Conservation (phyloP, 2,888 invertebrate genomes). For the Drosophila monieri region DNA sequence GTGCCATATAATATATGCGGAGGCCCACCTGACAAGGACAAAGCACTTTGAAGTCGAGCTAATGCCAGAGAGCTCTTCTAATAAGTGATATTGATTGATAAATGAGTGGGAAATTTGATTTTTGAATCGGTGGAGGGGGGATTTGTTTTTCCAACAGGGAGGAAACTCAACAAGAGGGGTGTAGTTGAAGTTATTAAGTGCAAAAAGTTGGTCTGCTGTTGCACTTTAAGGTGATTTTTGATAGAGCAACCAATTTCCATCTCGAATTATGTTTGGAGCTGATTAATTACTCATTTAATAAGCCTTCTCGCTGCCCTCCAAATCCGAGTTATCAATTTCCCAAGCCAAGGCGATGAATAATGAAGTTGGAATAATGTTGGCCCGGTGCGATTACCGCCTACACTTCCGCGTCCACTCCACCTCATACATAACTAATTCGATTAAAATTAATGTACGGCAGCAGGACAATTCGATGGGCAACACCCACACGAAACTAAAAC, state of each 20-base stretch:
- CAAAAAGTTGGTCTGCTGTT: background rate
- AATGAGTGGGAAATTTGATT: conserved; percentile 53
- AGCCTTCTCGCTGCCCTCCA: conserved; percentile 11
- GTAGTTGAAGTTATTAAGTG: background rate
- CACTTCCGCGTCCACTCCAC: conserved; percentile 31
- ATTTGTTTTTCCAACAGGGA: background rate
- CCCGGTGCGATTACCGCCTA: conserved; percentile 34
- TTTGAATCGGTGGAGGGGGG: conserved; percentile 6
- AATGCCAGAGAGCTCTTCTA: conserved; percentile 45
- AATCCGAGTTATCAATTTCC: conserved; percentile 21
- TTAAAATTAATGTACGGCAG: conserved; percentile 70
- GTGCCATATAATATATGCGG: conserved; percentile 1
- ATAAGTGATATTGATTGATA: conserved; percentile 75
- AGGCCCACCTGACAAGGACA: conserved; percentile 63
- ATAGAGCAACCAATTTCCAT: background rate
- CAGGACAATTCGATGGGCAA: conserved; percentile 57
- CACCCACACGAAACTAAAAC: conserved; percentile 46
- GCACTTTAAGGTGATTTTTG: background rate
- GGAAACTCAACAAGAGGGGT: conserved; percentile 30
- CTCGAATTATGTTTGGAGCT: background rate
- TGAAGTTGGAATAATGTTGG: conserved; percentile 16
- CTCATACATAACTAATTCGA: conserved; percentile 65
- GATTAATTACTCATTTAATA: conserved; percentile 25
- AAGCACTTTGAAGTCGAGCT: conserved; percentile 70
- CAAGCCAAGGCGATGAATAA: conserved; percentile 31